Conservation (phyloP, 2,888 invertebrate genomes). For the Teinopalpus imperialis region DNA sequence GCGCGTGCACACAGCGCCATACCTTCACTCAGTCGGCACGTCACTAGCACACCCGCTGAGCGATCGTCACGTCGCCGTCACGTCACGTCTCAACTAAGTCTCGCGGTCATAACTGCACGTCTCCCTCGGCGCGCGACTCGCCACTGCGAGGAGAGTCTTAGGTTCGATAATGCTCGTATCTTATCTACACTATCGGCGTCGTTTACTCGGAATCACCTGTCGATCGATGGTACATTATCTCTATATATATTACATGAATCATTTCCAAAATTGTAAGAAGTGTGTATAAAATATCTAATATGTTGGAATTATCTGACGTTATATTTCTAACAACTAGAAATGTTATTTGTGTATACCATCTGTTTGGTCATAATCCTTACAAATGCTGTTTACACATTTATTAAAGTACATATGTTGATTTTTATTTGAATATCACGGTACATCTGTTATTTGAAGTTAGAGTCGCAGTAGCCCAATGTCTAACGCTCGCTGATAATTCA, state of each 20-base stretch:
- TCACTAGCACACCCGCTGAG: neutral
- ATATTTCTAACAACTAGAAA: too few relatives aligned
- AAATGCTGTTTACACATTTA: too few relatives aligned
- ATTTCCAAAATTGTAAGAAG: slow-evolving; percentile 16
- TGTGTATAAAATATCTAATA: too few relatives aligned
- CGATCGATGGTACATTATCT: slow-evolving; percentile 39
- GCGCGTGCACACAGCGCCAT: slow-evolving; percentile 42
- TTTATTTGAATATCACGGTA: too few relatives aligned
- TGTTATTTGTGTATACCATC: too few relatives aligned
- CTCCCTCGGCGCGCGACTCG: neutral
- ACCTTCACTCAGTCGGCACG: neutral
- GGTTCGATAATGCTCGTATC: slow-evolving; percentile 1
- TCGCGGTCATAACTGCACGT: neutral
- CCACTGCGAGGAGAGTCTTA: neutral
- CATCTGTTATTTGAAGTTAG: too few relatives aligned
- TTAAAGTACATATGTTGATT: too few relatives aligned
- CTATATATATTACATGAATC: slow-evolving; percentile 31
- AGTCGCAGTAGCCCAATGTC: too few relatives aligned
- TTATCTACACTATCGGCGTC: slow-evolving; percentile 20
- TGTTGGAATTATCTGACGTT: too few relatives aligned
- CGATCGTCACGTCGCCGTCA: neutral
- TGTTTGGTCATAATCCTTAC: too few relatives aligned
- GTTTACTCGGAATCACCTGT: slow-evolving; percentile 9
- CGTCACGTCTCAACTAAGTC: neutral
- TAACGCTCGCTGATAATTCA: too few relatives aligned